These are phyloP conservation scores for Drosophila navojoa DNA, from an alignment of 1,140 invertebrate species.

Conservation along the genomic window DNA sequence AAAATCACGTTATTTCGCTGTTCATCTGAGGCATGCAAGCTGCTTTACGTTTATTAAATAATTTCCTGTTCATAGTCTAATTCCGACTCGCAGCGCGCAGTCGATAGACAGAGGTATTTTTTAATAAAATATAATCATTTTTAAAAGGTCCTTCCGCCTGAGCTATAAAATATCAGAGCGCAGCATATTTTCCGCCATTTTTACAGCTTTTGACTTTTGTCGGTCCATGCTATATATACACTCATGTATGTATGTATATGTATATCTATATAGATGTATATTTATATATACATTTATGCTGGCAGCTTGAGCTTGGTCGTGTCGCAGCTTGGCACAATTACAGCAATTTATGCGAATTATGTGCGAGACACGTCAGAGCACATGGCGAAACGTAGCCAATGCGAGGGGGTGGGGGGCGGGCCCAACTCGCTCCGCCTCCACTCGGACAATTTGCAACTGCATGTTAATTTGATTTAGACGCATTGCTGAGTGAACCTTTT, in stretches of 20 bases:
- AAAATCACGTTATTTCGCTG: too few relatives aligned
- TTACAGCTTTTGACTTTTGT: slow-evolving; percentile 17
- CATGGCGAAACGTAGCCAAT: slow-evolving; percentile 4
- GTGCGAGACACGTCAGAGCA: slow-evolving; percentile 27
- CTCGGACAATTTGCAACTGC: slow-evolving; percentile 22
- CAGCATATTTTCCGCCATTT: slow-evolving; percentile 17
- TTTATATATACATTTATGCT: slow-evolving; percentile 4
- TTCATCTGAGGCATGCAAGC: too few relatives aligned
- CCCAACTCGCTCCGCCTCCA: not conserved
- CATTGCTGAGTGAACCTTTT: slow-evolving; percentile 74
- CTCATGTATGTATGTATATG: slow-evolving; percentile 2
- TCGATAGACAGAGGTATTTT: slow-evolving; percentile 16
- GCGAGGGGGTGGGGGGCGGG: not conserved
- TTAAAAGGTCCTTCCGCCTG: slow-evolving; percentile 13
- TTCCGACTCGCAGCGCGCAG: not conserved
- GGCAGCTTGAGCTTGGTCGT: slow-evolving; percentile 7
- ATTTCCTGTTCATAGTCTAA: not conserved
- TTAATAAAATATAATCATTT: slow-evolving; percentile 29
- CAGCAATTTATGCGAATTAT: slow-evolving; percentile 65
- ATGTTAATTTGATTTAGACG: slow-evolving; percentile 73
- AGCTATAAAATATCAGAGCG: slow-evolving; percentile 13
- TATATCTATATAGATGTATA: not conserved
- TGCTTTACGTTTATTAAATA: not conserved
- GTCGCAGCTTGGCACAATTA: slow-evolving; percentile 62
- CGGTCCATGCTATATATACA: not conserved